These are phyloP conservation scores for Willowsia nigromaculata DNA, from an alignment of 2,888 invertebrate genomes.

Conservation along the genomic window DNA sequence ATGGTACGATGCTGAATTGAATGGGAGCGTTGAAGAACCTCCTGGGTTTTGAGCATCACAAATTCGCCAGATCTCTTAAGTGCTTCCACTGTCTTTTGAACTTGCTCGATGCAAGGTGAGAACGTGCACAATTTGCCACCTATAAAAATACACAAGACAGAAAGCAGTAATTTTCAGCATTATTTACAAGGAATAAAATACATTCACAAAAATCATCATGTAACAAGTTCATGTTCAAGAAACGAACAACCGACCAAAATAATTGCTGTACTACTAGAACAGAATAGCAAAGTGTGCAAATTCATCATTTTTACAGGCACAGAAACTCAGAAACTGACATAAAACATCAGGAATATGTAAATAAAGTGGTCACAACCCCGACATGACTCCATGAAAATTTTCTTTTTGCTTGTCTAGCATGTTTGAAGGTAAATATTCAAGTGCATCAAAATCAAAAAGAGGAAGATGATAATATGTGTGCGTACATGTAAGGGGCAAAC, in stretches of 20 bases:
- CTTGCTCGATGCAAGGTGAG: slow-evolving; percentile 99
- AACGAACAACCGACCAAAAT: neutral
- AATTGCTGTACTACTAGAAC: slow-evolving; percentile 17
- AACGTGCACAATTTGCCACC: slow-evolving; percentile 98
- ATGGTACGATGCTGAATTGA: slow-evolving; percentile 85
- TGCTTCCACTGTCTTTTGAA: slow-evolving; percentile 90
- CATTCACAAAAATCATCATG: slow-evolving; percentile 13
- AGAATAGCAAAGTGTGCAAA: slow-evolving; percentile 53
- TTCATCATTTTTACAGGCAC: slow-evolving; percentile 59
- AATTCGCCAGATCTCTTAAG: slow-evolving; percentile 87
- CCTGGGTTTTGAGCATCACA: slow-evolving; percentile 91
- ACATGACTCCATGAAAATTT: slow-evolving; percentile 61
- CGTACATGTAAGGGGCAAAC: slow-evolving; percentile 42
- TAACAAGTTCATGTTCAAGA: neutral
- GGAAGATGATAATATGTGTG: neutral
- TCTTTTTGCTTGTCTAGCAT: slow-evolving; percentile 27
- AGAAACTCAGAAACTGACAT: slow-evolving; percentile 62
- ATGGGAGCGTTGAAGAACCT: slow-evolving; percentile 90
- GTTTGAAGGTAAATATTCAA: slow-evolving; percentile 17
- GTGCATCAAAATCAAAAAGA: neutral
- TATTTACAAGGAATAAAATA: neutral
- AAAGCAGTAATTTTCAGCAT: neutral
- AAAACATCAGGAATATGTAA: slow-evolving; percentile 72
- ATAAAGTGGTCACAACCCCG: slow-evolving; percentile 64
- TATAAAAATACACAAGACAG: slow-evolving; percentile 78